Base-by-base conservation (phyloP, 2,113 vertebrate genomes). In the Gasterosteus nipponicus region DNA sequence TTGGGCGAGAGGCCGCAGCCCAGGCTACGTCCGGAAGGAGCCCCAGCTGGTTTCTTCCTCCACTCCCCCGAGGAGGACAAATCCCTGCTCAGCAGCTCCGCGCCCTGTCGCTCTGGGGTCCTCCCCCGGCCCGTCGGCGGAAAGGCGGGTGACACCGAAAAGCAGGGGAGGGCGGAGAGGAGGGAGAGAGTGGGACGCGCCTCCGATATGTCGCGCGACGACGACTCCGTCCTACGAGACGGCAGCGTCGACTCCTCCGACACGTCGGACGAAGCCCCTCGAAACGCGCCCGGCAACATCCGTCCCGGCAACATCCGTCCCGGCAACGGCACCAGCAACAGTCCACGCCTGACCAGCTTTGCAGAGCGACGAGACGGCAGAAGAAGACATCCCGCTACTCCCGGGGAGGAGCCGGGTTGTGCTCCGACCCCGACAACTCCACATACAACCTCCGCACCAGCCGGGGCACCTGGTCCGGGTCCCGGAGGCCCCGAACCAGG, bases 271-370 rank as follows among this genome's bases (percentile, higher is more conserved):
- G 93, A 95, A 33, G 38, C 63, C 7, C 80, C 86, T 1, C 85
- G 78, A 83, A 94, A 84, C 10, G 74, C 65, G 29, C 88, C 87
- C 1, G 93, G 87, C 61, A 93, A 86, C 46, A 89, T 92, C 7
- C 90, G 92, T 16, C 93, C 92, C 1, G 70, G 49, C 53, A 87
- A 86, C 49, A 89, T 92, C 7, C 90, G 92, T 16, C 93, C 92
- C 1, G 69, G 49, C 54, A 87, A 73, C 1, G 70, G 72, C 56
- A 38, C 12, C 74, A 74, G 19, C 73, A 86, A 87, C 0, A 92
- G 94, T 19, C 92, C 94, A 12, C 93, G 90, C 60, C 97, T 98
- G 96, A 98, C 97, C 5, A 98, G 92, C 84, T 98, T 98, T 54
- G 94, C 94, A 3, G 93, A 94, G 54, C 82, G 91, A 12, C 80